Evolutionary conservation across 2,888 invertebrate species (phyloP).

Genomic region (Nomada ferruginata): DNA sequence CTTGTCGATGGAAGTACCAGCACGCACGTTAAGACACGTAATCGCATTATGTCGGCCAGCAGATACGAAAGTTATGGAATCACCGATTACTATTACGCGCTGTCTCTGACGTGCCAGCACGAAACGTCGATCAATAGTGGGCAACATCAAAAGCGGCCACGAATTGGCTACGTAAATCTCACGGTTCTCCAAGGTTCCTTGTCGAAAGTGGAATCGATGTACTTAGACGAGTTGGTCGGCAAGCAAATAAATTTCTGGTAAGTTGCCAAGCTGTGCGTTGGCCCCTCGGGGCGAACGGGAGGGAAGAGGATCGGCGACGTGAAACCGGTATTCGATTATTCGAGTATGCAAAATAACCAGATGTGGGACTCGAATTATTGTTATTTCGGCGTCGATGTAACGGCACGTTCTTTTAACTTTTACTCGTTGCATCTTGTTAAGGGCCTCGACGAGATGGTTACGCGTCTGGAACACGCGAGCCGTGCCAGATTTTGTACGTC

Average conservation of each 20-base stretch:
- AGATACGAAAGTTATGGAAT: constrained; percentile 49
- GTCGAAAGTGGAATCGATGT: constrained; percentile 65
- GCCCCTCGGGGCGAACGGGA: constrained; percentile 36
- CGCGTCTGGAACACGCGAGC: not conserved
- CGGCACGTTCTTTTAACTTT: constrained; percentile 12
- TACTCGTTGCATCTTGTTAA: constrained; percentile 32
- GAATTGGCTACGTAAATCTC: constrained; percentile 65
- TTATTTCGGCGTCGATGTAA: constrained; percentile 57
- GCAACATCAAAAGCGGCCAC: constrained; percentile 59
- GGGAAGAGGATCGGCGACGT: constrained; percentile 45
- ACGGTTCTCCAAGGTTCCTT: constrained; percentile 48
- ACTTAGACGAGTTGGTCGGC: constrained; percentile 68
- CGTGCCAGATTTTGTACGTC: not conserved
- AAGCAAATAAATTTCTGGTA: constrained; percentile 73
- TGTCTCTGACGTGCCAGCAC: not conserved
- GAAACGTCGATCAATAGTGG: constrained; percentile 58
- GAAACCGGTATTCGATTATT: constrained; percentile 69
- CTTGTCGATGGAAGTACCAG: constrained; percentile 23
- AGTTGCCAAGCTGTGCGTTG: constrained; percentile 66
- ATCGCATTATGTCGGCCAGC: constrained; percentile 32
- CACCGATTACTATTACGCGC: constrained; percentile 28
- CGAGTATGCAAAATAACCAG: constrained; percentile 71
- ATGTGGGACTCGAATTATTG: constrained; percentile 66
- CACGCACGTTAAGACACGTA: constrained; percentile 30
- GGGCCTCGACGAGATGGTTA: not conserved